phyloP scores from a whole-genome alignment of 2,797 vertebrate species.

The Picus viridis region DNA sequence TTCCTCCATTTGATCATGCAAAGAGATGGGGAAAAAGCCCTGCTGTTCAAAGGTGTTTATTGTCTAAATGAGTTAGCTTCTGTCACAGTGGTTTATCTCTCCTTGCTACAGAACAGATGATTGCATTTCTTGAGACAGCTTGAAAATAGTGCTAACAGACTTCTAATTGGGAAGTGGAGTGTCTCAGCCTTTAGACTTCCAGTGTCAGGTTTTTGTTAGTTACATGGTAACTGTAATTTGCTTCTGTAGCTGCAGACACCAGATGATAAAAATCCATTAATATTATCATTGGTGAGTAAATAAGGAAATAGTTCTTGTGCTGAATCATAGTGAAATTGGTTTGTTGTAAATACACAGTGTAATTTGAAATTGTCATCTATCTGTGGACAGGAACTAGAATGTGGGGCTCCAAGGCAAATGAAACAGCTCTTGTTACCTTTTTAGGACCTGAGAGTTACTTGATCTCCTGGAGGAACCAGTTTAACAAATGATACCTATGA shows the following conservation, averaged over 20 bases:
- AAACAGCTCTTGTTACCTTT: constrained; percentile 53
- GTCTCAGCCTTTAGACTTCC: background rate
- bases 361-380: background rate
- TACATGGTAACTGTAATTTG: background rate
- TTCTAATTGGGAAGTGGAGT: constrained; percentile 6
- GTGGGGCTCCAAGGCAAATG: constrained; percentile 2
- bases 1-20: background rate
- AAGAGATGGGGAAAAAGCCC: background rate
- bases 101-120: background rate
- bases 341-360: background rate
- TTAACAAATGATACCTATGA: constrained; percentile 56
- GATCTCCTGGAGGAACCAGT: constrained; percentile 58
- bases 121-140: background rate
- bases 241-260: background rate
- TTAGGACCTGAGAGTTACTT: constrained; percentile 55
- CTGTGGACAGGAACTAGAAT: constrained; percentile 41
- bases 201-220: background rate
- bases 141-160: constrained; percentile 7
- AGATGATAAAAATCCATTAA: constrained; percentile 16
- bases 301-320: background rate
- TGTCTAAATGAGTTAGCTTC: background rate
- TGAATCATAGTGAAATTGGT: background rate
- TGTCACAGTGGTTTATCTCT: background rate
- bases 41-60: background rate
- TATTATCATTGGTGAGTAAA: background rate